A percentile compares a stretch with the other conserved stretches of the same genome.
These are phyloP conservation scores for Aphodius sticticus DNA, from an alignment of 2,888 invertebrate genomes.

Conservation along the genomic window DNA sequence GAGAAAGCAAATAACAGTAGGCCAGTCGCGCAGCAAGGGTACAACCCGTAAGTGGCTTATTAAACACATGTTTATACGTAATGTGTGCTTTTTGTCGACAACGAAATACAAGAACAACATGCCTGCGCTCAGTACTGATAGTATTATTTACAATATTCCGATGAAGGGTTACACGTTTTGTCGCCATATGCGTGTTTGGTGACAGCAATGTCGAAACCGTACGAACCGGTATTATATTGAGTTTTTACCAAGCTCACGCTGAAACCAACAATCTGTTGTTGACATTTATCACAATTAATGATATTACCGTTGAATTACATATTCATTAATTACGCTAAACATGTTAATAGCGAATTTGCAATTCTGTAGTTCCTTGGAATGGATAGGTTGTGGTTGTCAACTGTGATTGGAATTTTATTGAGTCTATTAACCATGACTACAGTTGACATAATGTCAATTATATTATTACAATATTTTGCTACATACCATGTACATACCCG, in stretches of 20 bases:
- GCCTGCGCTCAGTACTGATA: not conserved
- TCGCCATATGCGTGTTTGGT: not conserved
- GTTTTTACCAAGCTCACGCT: not conserved
- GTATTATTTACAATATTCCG: not conserved
- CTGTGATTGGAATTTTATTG: not conserved
- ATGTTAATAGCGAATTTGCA: slow-evolving; percentile 23
- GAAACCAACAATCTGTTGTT: not conserved
- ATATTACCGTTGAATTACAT: slow-evolving; percentile 16
- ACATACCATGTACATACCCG: too few relatives aligned
- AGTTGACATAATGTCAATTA: too few relatives aligned
- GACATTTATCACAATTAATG: slow-evolving; percentile 18
- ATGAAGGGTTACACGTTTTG: not conserved
- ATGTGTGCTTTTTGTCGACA: slow-evolving; percentile 17
- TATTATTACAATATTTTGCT: too few relatives aligned
- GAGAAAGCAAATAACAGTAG: slow-evolving; percentile 18
- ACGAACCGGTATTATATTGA: not conserved
- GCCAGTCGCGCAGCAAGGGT: not conserved
- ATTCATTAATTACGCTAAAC: slow-evolving; percentile 20
- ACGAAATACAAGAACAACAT: slow-evolving; percentile 4
- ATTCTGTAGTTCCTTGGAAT: slow-evolving; percentile 9
- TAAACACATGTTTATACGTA: slow-evolving; percentile 8
- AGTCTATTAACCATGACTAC: not conserved
- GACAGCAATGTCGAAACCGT: not conserved
- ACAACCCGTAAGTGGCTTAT: not conserved
- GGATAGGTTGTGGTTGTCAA: not conserved